phyloP scores from a whole-genome alignment of 1,140 invertebrate species.

The Nephila pilipes region DNA sequence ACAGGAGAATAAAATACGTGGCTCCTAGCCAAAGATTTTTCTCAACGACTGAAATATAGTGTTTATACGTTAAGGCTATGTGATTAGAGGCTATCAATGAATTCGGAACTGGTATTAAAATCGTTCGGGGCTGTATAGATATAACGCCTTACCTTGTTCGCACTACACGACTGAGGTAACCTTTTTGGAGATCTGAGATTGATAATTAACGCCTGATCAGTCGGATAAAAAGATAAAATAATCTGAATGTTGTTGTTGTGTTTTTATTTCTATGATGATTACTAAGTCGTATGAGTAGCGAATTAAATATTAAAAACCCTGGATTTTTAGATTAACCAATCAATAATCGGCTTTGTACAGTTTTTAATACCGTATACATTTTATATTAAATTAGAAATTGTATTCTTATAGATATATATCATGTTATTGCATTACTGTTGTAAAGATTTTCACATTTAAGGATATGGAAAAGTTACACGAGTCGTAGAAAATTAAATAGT shows the following conservation, averaged over 20 bases:
- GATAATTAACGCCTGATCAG: background rate
- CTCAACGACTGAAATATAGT: constrained; percentile 65
- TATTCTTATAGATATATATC: no score
- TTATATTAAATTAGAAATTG: no score
- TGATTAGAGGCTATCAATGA: constrained; percentile 71
- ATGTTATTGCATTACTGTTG: no score
- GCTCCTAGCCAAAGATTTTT: constrained; percentile 61
- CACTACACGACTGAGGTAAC: background rate
- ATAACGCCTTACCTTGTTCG: constrained; percentile 35
- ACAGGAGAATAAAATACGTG: constrained; percentile 46
- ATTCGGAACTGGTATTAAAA: constrained; percentile 56
- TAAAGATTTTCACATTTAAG: no score
- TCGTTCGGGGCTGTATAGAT: constrained; percentile 57
- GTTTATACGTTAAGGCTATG: constrained; percentile 65
- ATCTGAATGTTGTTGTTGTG: background rate
- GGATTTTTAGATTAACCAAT: no score
- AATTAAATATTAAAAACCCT: no score
- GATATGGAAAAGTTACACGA: no score
- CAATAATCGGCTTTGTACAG: no score
- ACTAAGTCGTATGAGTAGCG: background rate
- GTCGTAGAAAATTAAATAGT: no score
- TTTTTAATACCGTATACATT: no score
- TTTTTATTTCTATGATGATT: background rate
- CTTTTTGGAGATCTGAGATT: background rate
- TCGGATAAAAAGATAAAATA: background rate